These are phyloP conservation scores for Melanocharis versteri DNA, from an alignment of 2,113 vertebrate genomes.

Conservation along the genomic window DNA sequence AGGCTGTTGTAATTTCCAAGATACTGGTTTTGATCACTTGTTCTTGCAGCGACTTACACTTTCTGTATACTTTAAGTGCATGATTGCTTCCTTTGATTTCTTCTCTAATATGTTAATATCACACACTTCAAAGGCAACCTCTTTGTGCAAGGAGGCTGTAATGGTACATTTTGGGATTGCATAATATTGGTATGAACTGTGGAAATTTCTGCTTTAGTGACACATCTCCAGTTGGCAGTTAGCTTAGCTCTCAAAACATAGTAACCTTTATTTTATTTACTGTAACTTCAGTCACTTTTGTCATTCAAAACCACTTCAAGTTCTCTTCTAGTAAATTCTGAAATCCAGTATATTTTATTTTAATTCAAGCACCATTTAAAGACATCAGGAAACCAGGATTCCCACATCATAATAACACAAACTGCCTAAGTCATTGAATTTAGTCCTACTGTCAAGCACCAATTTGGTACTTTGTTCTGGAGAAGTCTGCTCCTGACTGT, in stretches of 20 bases:
- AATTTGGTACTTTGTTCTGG: neutral
- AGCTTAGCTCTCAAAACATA: neutral
- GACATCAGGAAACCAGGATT: neutral
- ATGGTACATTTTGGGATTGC: neutral
- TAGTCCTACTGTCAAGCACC: neutral
- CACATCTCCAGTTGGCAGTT: neutral
- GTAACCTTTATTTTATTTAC: neutral
- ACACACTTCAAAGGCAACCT: conserved; percentile 15
- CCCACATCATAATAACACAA: neutral
- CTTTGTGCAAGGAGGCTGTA: neutral
- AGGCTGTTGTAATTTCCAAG: neutral
- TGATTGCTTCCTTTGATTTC: conserved; percentile 37
- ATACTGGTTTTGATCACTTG: neutral
- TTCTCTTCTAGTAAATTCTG: neutral
- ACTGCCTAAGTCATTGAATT: neutral
- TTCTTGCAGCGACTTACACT: neutral
- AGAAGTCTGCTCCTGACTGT: neutral
- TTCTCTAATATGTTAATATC: neutral
- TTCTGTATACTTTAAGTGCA: neutral
- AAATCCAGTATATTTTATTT: neutral
- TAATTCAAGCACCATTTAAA: neutral
- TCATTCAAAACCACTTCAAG: neutral
- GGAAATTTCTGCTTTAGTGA: neutral
- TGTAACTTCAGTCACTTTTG: neutral
- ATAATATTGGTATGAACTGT: neutral